These are phyloP conservation scores for Seriola rivoliana DNA, from an alignment of 2,113 vertebrate species.

Conservation along the genomic window DNA sequence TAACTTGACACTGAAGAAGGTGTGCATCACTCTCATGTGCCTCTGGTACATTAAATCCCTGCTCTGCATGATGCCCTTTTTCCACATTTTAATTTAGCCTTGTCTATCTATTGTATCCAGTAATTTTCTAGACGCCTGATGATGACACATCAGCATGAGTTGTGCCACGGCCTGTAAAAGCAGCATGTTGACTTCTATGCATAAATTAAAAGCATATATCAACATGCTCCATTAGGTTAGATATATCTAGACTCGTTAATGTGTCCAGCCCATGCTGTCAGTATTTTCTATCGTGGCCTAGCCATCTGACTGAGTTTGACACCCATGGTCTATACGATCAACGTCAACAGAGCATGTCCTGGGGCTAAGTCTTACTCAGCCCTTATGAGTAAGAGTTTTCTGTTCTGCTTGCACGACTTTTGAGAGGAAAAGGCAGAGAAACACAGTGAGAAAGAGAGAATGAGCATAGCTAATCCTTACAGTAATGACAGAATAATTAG, in stretches of 20 bases:
- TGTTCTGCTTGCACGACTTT: constrained; percentile 68
- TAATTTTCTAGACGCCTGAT: constrained; percentile 67
- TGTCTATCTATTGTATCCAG: constrained; percentile 64
- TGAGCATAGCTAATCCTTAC: constrained; percentile 81
- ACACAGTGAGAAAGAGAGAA: constrained; percentile 70
- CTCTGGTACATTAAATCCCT: constrained; percentile 57
- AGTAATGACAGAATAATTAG: constrained; percentile 84
- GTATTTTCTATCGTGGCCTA: constrained; percentile 45
- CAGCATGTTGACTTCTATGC: constrained; percentile 47
- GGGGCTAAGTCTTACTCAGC: constrained; percentile 76
- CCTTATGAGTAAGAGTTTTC: constrained; percentile 74
- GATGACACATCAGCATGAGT: constrained; percentile 70
- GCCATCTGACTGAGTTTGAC: constrained; percentile 73
- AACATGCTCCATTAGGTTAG: constrained; percentile 63
- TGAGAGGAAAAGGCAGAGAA: constrained; percentile 55
- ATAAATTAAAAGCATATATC: constrained; percentile 65
- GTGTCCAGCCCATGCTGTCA: constrained; percentile 57
- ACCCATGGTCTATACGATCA: constrained; percentile 75
- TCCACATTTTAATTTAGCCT: constrained; percentile 70
- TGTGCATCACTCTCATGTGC: constrained; percentile 68
- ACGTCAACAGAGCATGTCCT: constrained; percentile 70
- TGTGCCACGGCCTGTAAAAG: constrained; percentile 59
- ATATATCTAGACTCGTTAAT: constrained; percentile 51
- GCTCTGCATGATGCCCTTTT: constrained; percentile 58
- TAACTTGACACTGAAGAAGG: constrained; percentile 32